Percentiles rank a stretch among this genome's conserved stretches.
phyloP scores from a whole-genome alignment of 1,140 invertebrate genomes.

The Arctopsyche grandis region DNA sequence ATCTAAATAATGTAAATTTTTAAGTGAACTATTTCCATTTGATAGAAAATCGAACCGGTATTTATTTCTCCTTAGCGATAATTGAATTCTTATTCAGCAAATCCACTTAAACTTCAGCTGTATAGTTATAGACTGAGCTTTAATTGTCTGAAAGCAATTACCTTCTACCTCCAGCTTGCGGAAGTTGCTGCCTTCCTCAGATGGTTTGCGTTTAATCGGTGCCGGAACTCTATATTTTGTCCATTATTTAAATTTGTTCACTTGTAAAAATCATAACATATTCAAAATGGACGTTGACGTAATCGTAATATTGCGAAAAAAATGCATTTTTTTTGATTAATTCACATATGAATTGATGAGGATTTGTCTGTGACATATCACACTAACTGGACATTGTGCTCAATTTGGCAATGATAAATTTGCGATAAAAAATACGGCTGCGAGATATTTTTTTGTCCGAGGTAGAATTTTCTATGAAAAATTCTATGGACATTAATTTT shows the following conservation, averaged over 20 bases:
- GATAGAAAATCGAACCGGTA: background rate
- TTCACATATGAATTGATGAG: background rate
- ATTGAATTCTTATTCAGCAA: constrained; percentile 27
- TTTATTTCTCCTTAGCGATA: constrained; percentile 21
- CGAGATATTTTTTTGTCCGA: background rate
- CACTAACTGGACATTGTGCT: constrained; percentile 20
- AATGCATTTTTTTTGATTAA: too few species aligned
- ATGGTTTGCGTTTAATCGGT: constrained; percentile 6
- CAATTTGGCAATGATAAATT: constrained; percentile 18
- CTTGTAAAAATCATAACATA: too few species aligned
- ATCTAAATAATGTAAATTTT: too few species aligned
- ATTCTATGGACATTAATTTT: background rate
- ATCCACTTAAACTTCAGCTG: background rate
- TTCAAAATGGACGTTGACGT: too few species aligned
- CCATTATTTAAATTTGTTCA: too few species aligned
- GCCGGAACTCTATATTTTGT: too few species aligned
- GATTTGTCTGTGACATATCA: constrained; percentile 23
- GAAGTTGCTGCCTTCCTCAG: constrained; percentile 9
- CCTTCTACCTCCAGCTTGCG: constrained; percentile 34
- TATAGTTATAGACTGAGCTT: constrained; percentile 33
- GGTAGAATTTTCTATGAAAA: background rate
- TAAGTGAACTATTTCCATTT: background rate
- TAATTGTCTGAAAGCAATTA: constrained; percentile 44
- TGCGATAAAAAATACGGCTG: background rate
- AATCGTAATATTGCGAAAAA: too few species aligned